phyloP scores from a whole-genome alignment of 2,797 vertebrate species.

The Enteromius anoplus region DNA sequence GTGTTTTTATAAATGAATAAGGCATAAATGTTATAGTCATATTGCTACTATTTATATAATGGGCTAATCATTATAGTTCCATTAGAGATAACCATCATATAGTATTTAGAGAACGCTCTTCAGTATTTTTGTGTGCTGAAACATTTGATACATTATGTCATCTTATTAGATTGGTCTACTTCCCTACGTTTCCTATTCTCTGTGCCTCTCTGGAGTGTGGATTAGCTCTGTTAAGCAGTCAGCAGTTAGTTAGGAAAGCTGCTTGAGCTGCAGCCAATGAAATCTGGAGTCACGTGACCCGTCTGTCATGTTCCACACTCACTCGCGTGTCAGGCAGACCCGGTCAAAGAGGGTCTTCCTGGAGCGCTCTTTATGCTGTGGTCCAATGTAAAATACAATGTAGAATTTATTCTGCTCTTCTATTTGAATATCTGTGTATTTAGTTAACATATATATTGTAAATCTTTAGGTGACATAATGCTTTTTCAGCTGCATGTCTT shows the following conservation, averaged over 20 bases:
- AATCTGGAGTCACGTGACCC: constrained; percentile 66
- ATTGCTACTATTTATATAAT: not conserved
- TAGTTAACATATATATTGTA: not conserved
- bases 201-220: constrained; percentile 52
- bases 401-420: not conserved
- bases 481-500: not conserved
- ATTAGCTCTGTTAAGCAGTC: constrained; percentile 79
- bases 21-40: not conserved
- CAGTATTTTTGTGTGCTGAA: not conserved
- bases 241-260: constrained; percentile 71
- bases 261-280: constrained; percentile 59
- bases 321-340: not conserved
- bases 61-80: not conserved
- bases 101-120: not conserved
- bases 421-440: not conserved
- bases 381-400: not conserved
- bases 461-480: not conserved
- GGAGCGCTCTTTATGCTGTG: not conserved
- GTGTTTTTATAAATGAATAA: not conserved
- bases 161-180: not conserved
- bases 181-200: constrained; percentile 40
- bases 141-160: not conserved
- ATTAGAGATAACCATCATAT: not conserved
- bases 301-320: not conserved
- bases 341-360: not conserved